These are phyloP conservation scores for Plusia festucae DNA, from an alignment of 2,888 invertebrate genomes.

Conservation along the genomic window DNA sequence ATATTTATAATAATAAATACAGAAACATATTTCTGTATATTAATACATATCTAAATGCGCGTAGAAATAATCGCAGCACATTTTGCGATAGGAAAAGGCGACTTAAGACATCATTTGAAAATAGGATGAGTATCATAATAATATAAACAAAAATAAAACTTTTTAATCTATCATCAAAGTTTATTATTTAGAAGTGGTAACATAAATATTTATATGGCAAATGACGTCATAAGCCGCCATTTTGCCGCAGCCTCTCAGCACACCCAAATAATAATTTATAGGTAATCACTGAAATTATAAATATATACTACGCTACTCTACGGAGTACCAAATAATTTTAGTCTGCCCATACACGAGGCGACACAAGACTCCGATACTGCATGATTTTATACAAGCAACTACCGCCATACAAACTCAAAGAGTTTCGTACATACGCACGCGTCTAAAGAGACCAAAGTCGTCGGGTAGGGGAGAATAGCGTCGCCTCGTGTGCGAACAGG, in stretches of 20 bases:
- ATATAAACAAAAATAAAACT: background rate
- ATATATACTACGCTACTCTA: slow-evolving; percentile 52
- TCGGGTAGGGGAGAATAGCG: too few relatives aligned
- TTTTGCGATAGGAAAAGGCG: slow-evolving; percentile 10
- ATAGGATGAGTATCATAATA: background rate
- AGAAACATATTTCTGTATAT: slow-evolving; percentile 11
- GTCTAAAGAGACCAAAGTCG: too few relatives aligned
- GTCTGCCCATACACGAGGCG: too few relatives aligned
- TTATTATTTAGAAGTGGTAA: slow-evolving; percentile 10
- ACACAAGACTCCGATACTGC: too few relatives aligned
- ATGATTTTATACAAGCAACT: too few relatives aligned
- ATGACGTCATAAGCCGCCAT: slow-evolving; percentile 32
- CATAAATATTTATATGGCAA: slow-evolving; percentile 24
- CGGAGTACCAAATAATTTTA: slow-evolving; percentile 40
- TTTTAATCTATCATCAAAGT: background rate
- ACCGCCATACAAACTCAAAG: too few relatives aligned
- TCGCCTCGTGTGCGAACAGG: too few relatives aligned
- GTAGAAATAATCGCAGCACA: slow-evolving; percentile 29
- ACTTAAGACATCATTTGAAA: slow-evolving; percentile 15
- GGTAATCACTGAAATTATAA: slow-evolving; percentile 50
- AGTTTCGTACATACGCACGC: too few relatives aligned
- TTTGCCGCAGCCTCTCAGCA: slow-evolving; percentile 44
- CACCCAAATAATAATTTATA: slow-evolving; percentile 47
- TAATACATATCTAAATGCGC: slow-evolving; percentile 17
- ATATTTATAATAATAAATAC: slow-evolving; percentile 35